Base-by-base conservation (phyloP, 37 sponge, comb jelly and placozoan species). In the Beroe ovata region DNA sequence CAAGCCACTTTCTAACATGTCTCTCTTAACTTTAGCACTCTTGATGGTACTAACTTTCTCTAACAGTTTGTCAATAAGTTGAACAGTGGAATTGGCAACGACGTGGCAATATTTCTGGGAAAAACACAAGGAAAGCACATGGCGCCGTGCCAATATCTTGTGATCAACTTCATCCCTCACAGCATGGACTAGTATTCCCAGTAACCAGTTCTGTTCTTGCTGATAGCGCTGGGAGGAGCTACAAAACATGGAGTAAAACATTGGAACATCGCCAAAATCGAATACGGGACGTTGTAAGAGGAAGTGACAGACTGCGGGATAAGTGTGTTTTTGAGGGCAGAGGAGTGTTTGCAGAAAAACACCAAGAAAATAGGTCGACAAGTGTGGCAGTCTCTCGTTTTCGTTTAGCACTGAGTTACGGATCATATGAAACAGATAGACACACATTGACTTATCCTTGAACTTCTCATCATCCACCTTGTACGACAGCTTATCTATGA, bases 91-190 rank as follows among this genome's bases (percentile, higher is more conserved):
- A 4, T 11, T 11, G 38, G 39, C 84, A 40, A 42, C 8, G n/a
- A 4, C 22, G n/a, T 8, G 84, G 28, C 84, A 77, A 77, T 14
- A 37, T 0, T 18, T 8, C 84, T 77, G 84, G 6, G 84, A 42
- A 77, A 77, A 77, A 36, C 84, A 77, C 38, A 40, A 54, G 14
- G 42, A 35, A 32, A 77, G 38, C 20, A 77, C 84, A 40, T 77
- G 84, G 1, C 84, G 3, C 28, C 84, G 3, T 1, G 84, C 22
- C 3, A 77, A 19, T 21, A 77, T 77, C 47, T 41, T 39, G 41
- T 77, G 41, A 25, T 77, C 84, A n/a, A n/a, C 21, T 26, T 77
- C 84, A 77, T 77, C 84, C 33, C 84, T 37, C 84, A 77, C 84
- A 4, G 84, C 84, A 14, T 21, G 22, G 41, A 30, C 26, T 11